Conservation (phyloP, 2,797 vertebrate genomes). For the Benthosema pterotum region DNA sequence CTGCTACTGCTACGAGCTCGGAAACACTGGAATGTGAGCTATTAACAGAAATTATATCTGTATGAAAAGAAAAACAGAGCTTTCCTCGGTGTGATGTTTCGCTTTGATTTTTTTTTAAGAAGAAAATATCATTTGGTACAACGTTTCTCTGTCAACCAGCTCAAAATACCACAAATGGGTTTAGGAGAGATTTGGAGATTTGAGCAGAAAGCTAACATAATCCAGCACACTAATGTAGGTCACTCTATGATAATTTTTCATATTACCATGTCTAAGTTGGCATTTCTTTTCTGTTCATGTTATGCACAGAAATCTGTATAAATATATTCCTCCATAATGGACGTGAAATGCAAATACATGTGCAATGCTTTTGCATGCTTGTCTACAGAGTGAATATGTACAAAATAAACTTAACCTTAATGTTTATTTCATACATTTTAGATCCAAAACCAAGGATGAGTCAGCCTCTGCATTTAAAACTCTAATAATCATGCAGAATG, state of each 20-base stretch:
- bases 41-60: conserved; percentile 12
- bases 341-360: conserved; percentile 9
- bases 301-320: not conserved
- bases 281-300: conserved; percentile 14
- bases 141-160: conserved; percentile 43
- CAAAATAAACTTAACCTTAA: conserved; percentile 2
- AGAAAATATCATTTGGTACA: conserved; percentile 47
- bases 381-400: conserved; percentile 8
- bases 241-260: conserved; percentile 54
- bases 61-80: conserved; percentile 17
- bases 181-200: conserved; percentile 69
- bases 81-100: conserved; percentile 22
- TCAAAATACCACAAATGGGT: conserved; percentile 59
- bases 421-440: not conserved
- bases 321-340: conserved; percentile 21
- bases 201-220: conserved; percentile 59
- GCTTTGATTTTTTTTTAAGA: conserved; percentile 39
- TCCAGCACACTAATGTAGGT: conserved; percentile 62
- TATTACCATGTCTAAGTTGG: conserved; percentile 5
- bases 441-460: not conserved
- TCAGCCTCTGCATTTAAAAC: conserved; percentile 7
- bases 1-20: conserved; percentile 16
- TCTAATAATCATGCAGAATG: not conserved
- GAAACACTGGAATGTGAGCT: conserved; percentile 15
- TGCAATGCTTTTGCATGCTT: conserved; percentile 9